Evolutionary conservation across 1,140 invertebrate genomes (phyloP), one percentile per base, ranked within the genome.

Genomic region (Pygmarrhopalites habei): DNA sequence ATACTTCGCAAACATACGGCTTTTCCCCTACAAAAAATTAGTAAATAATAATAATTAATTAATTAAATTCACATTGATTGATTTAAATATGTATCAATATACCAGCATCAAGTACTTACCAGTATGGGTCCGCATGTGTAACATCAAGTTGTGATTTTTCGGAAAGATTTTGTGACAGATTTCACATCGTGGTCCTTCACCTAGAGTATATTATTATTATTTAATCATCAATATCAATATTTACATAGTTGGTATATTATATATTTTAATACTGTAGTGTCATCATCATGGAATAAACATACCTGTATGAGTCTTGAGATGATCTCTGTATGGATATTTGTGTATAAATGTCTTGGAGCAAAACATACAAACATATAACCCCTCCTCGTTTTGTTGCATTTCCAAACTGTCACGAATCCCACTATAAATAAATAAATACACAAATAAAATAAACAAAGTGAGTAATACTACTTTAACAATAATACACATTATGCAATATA

Each of bases 1-100:
- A 92, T 3, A 84, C 77, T 60, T 88, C 86, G 72, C 90, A 92
- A 53, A 87, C 81, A 71, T 89, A 89, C 15, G 87, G 83, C 75
- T 87, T 87, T 73, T 89, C 87, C 0, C 85, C 85, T 0, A 32
- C 51, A 25, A 59, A 71, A 28, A 60, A 35, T 10, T 47, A 44
- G 12, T 7, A 35, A 7, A 5, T 7, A 35, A 35, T 35, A 35
- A 35, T 44, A 43, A 3, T 15, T n/a, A 5, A n/a, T 7, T n/a
- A n/a, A n/a, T n/a, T n/a, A n/a, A n/a, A n/a, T n/a, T n/a, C n/a
- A n/a, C n/a, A n/a, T n/a, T n/a, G n/a, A n/a, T n/a, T n/a, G n/a
- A n/a, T n/a, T n/a, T n/a, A n/a, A n/a, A n/a, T n/a, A n/a, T n/a
- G n/a, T n/a, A n/a, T n/a, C n/a, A n/a, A n/a, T n/a, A n/a, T n/a